These are phyloP conservation scores for Tympanoctomys barrerae DNA, from an alignment of 2,797 vertebrate genomes.

Conservation along the genomic window DNA sequence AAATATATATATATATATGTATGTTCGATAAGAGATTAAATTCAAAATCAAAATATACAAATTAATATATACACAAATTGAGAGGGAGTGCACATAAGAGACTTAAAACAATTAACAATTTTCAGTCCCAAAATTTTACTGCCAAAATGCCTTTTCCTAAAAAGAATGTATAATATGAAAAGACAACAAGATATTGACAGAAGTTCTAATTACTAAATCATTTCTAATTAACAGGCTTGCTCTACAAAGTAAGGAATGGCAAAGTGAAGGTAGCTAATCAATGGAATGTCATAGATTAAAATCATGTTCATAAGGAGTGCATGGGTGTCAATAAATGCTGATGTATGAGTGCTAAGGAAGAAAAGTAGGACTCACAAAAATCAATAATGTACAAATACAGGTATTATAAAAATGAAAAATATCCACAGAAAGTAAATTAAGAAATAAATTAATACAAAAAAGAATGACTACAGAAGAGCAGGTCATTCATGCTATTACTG, in stretches of 20 bases:
- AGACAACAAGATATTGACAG: not conserved
- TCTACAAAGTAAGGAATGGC: not conserved
- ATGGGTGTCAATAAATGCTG: not conserved
- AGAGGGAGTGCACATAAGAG: not conserved
- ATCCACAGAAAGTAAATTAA: not conserved
- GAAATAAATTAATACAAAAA: not conserved
- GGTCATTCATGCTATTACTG: not conserved
- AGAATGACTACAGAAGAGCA: not conserved
- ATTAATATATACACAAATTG: no score
- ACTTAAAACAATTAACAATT: not conserved
- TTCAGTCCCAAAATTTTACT: not conserved
- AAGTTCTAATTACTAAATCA: not conserved
- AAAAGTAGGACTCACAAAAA: slow-evolving; percentile 27
- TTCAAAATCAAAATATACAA: not conserved
- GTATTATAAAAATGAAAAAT: slow-evolving; percentile 24
- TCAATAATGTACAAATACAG: not conserved
- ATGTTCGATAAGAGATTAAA: not conserved
- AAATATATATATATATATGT: not conserved
- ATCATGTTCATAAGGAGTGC: not conserved
- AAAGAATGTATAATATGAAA: slow-evolving; percentile 16
- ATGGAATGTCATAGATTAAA: not conserved
- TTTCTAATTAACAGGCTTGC: not conserved
- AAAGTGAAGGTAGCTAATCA: not conserved
- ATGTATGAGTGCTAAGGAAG: not conserved
- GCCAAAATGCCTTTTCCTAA: not conserved